These are phyloP conservation scores for Balaeniceps rex DNA, from an alignment of 2,113 vertebrate genomes.

Conservation along the genomic window DNA sequence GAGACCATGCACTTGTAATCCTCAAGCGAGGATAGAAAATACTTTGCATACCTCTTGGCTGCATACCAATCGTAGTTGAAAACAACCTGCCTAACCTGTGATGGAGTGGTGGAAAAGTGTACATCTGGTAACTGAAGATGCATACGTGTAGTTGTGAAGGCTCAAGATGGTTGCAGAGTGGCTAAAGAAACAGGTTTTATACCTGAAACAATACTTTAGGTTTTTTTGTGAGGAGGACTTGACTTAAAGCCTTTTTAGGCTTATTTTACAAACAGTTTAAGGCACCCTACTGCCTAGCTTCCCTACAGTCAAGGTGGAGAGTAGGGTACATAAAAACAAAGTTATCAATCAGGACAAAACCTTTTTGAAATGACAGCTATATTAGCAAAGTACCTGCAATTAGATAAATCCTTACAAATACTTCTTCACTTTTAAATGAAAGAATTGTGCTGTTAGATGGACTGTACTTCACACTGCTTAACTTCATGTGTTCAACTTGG, in stretches of 20 bases:
- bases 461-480: neutral
- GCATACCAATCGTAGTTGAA: neutral
- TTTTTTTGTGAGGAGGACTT: neutral
- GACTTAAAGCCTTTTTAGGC: neutral
- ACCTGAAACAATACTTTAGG: neutral
- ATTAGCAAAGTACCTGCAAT: neutral
- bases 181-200: neutral
- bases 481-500: neutral
- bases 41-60: neutral
- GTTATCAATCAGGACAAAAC: accelerated
- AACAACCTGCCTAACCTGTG: neutral
- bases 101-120: neutral
- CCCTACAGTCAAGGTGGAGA: neutral
- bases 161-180: neutral
- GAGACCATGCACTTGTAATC: neutral
- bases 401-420: neutral
- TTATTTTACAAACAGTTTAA: neutral
- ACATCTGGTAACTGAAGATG: neutral
- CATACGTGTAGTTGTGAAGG: neutral
- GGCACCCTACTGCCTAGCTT: neutral
- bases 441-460: neutral
- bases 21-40: neutral
- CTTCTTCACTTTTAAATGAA: neutral
- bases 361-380: neutral
- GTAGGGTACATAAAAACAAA: neutral